phyloP scores from a whole-genome alignment of 1,140 invertebrate species.

The Saccostrea cuccullata region DNA sequence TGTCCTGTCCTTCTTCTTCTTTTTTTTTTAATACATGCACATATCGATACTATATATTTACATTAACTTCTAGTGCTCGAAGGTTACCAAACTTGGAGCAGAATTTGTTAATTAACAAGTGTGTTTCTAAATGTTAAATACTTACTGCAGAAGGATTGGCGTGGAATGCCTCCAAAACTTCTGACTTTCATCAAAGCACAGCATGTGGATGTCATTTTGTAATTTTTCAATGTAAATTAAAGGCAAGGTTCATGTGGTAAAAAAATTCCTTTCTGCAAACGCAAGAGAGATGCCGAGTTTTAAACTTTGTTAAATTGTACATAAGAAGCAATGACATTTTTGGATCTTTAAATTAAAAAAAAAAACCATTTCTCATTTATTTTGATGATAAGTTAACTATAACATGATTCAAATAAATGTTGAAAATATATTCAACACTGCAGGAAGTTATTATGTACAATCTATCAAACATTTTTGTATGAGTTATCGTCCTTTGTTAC shows the following conservation, averaged over 20 bases:
- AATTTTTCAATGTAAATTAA: neutral
- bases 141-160: neutral
- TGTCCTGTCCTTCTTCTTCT: too few species aligned
- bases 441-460: neutral
- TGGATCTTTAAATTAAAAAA: neutral
- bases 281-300: neutral
- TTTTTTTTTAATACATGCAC: too few species aligned
- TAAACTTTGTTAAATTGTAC: neutral
- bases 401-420: too few species aligned
- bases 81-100: too few species aligned
- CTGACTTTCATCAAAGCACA: neutral
- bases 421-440: neutral
- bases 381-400: too few species aligned
- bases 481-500: conserved; percentile 27
- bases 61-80: too few species aligned
- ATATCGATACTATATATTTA: too few species aligned
- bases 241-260: neutral
- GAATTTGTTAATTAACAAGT: too few species aligned
- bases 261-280: neutral
- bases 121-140: neutral
- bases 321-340: neutral
- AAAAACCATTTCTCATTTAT: too few species aligned
- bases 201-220: conserved; percentile 24
- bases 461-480: neutral
- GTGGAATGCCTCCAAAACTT: neutral